These are phyloP conservation scores for Symphodus melops DNA, from an alignment of 2,113 vertebrate species.

Conservation along the genomic window DNA sequence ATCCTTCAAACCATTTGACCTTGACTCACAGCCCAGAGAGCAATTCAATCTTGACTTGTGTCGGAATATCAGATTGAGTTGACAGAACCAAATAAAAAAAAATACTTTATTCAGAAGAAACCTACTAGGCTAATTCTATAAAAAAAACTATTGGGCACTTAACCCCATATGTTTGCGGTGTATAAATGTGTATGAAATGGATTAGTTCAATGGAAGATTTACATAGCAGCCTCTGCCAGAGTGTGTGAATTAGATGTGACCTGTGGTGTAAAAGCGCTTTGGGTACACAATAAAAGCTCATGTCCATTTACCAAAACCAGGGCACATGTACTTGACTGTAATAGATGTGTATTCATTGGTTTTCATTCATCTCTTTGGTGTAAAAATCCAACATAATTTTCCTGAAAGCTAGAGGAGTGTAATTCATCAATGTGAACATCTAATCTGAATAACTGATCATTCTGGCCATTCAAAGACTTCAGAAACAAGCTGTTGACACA, in stretches of 20 bases:
- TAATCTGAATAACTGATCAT: not conserved
- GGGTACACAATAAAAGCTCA: too few relatives aligned
- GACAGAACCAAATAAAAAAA: conserved; percentile 24
- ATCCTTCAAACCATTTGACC: conserved; percentile 39
- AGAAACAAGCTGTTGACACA: not conserved
- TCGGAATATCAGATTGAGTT: conserved; percentile 16
- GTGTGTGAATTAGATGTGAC: too few relatives aligned
- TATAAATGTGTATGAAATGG: too few relatives aligned
- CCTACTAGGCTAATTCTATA: not conserved
- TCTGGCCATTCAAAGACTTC: not conserved
- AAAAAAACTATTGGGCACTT: too few relatives aligned
- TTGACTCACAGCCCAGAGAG: conserved; percentile 24
- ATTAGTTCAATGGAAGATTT: too few relatives aligned
- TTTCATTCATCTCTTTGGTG: not conserved
- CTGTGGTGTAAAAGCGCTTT: too few relatives aligned
- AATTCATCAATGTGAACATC: not conserved
- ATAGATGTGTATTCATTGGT: not conserved
- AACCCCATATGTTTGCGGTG: too few relatives aligned
- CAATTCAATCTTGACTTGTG: conserved; percentile 31
- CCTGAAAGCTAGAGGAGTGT: not conserved
- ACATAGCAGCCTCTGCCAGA: too few relatives aligned
- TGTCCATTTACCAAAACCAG: not conserved
- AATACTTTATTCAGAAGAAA: not conserved
- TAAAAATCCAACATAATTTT: not conserved
- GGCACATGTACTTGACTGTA: not conserved